Evolutionary conservation across 1,140 invertebrate species (phyloP).

Genomic region (Idris sp.): DNA sequence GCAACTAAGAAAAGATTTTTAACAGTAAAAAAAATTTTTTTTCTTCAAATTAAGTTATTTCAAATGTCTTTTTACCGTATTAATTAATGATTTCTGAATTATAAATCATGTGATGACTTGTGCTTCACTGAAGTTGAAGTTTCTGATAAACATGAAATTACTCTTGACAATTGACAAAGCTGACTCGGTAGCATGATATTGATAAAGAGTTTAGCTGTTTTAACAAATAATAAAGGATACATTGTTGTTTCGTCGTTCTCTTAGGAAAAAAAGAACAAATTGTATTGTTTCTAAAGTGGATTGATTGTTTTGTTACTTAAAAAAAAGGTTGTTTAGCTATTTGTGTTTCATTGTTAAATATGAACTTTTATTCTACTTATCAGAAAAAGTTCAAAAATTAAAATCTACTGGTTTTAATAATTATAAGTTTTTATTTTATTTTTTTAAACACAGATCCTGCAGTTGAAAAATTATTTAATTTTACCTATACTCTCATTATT

Average conservation of each 20-base stretch:
- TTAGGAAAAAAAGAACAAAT: constrained; percentile 2
- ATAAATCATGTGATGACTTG: constrained; percentile 16
- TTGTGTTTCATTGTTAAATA: background rate
- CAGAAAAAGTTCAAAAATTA: too few relatives aligned
- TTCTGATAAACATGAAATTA: constrained; percentile 11
- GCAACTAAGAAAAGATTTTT: too few relatives aligned
- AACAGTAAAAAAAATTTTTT: too few relatives aligned
- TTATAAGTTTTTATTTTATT: too few relatives aligned
- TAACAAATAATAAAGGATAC: constrained; percentile 8
- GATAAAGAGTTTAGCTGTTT: constrained; percentile 19
- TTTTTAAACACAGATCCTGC: too few relatives aligned
- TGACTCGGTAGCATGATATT: constrained; percentile 8
- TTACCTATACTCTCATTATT: too few relatives aligned
- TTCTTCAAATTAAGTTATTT: background rate
- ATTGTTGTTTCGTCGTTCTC: constrained; percentile 1
- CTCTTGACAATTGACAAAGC: constrained; percentile 13
- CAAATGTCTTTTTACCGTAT: background rate
- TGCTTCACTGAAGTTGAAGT: constrained; percentile 8
- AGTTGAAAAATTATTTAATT: too few relatives aligned
- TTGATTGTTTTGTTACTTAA: constrained; percentile 11
- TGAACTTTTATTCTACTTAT: background rate
- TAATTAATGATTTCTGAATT: background rate
- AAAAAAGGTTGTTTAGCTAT: background rate
- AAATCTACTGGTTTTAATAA: too few relatives aligned
- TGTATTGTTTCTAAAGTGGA: constrained; percentile 16